Conservation (phyloP, 2,113 vertebrate genomes). For the Gymnobelideus leadbeateri region DNA sequence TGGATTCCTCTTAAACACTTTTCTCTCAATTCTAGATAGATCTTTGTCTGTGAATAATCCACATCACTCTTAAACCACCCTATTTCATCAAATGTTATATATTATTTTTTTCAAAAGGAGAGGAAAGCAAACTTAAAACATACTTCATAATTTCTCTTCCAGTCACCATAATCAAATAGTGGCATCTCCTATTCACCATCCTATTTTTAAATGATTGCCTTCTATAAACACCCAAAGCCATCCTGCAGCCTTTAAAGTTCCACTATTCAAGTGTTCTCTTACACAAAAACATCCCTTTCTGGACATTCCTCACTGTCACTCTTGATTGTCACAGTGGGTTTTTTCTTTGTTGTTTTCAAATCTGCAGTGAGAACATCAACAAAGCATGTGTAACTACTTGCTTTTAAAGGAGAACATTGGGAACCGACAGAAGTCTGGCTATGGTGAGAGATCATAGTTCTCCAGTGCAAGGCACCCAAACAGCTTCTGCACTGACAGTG, state of each 20-base stretch:
- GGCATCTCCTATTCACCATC: conserved; percentile 16
- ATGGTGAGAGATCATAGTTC: background rate
- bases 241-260: conserved; percentile 19
- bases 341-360: conserved; percentile 5
- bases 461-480: background rate
- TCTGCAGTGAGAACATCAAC: background rate
- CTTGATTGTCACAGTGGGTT: background rate
- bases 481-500: conserved; percentile 34
- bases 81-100: conserved; percentile 16
- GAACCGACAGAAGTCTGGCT: background rate
- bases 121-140: conserved; percentile 42
- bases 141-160: conserved; percentile 39
- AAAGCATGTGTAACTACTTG: background rate
- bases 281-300: conserved; percentile 20
- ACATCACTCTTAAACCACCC: background rate
- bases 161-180: conserved; percentile 30
- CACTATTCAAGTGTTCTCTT: conserved; percentile 30
- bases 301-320: background rate
- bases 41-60: background rate
- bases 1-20: background rate
- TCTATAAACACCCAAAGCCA: conserved; percentile 50
- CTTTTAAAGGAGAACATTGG: conserved; percentile 3
- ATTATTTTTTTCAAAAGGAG: conserved; percentile 13
- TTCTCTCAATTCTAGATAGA: conserved; percentile 26
- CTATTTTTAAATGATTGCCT: conserved; percentile 44